These are phyloP conservation scores for Drosophila tripunctata DNA, from an alignment of 2,888 invertebrate genomes.

Conservation along the genomic window DNA sequence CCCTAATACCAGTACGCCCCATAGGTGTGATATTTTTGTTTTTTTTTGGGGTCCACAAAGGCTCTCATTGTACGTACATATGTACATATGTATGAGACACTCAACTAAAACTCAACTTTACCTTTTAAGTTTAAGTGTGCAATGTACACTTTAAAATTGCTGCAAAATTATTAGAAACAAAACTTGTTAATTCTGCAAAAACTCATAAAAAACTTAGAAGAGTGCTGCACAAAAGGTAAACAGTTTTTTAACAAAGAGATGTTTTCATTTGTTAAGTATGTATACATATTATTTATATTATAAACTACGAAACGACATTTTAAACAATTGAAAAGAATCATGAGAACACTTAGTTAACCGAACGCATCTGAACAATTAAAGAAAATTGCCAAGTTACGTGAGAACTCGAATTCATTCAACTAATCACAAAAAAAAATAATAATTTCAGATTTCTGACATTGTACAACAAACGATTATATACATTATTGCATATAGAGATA, in stretches of 20 bases:
- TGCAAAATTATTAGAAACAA: too few relatives aligned
- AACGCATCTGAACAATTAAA: slow-evolving; percentile 21
- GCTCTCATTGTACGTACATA: slow-evolving; percentile 27
- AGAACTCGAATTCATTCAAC: slow-evolving; percentile 13
- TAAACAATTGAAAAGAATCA: slow-evolving; percentile 12
- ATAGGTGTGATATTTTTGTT: slow-evolving; percentile 57
- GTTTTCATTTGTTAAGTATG: too few relatives aligned
- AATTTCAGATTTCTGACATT: slow-evolving; percentile 5
- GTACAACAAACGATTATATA: slow-evolving; percentile 2
- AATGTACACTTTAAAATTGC: neutral
- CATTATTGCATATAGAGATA: slow-evolving; percentile 8
- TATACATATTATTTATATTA: too few relatives aligned
- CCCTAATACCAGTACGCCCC: neutral
- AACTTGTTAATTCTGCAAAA: too few relatives aligned
- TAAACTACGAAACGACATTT: too few relatives aligned
- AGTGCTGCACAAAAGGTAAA: too few relatives aligned
- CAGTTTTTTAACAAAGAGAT: too few relatives aligned
- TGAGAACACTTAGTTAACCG: slow-evolving; percentile 9
- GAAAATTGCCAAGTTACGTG: slow-evolving; percentile 18
- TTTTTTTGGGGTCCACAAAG: slow-evolving; percentile 30
- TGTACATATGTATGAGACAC: too few relatives aligned
- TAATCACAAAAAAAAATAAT: slow-evolving; percentile 12
- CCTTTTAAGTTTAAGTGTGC: neutral
- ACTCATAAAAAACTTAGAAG: too few relatives aligned
- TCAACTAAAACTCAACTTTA: neutral